Conservation (phyloP, 2,888 invertebrate species). For the Epinotia bilunana region DNA sequence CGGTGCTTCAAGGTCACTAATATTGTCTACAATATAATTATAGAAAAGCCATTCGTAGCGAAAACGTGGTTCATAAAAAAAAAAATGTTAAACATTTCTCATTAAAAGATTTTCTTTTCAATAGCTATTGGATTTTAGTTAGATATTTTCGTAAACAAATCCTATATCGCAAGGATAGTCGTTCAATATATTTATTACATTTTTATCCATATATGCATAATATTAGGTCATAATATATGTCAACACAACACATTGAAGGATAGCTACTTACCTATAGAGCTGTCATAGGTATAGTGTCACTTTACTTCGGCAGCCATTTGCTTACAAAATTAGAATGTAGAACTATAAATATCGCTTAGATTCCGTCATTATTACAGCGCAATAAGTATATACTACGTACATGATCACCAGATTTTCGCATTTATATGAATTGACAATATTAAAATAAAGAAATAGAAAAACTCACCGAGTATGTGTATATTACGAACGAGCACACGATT, state of each 20-base stretch:
- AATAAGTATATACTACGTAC: slow-evolving; percentile 33
- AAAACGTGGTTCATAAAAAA: background rate
- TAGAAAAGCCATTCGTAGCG: background rate
- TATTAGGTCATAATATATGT: slow-evolving; percentile 29
- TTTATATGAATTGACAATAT: slow-evolving; percentile 49
- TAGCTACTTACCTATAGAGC: slow-evolving; percentile 46
- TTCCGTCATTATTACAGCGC: slow-evolving; percentile 46
- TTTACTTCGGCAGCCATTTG: slow-evolving; percentile 83
- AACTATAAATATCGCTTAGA: slow-evolving; percentile 69
- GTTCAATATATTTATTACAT: background rate
- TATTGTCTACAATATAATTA: background rate
- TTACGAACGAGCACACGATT: slow-evolving; percentile 81
- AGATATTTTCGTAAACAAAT: slow-evolving; percentile 11
- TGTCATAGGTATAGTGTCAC: slow-evolving; percentile 67
- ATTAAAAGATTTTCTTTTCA: background rate
- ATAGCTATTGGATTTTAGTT: slow-evolving; percentile 6
- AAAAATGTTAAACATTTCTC: background rate
- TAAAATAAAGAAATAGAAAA: slow-evolving; percentile 61
- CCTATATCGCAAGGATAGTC: background rate
- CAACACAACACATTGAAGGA: slow-evolving; percentile 48
- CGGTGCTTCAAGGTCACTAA: background rate
- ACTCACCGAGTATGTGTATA: slow-evolving; percentile 79
- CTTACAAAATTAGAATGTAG: slow-evolving; percentile 81
- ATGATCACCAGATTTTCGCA: slow-evolving; percentile 46
- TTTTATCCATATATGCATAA: background rate